Base-by-base conservation (phyloP, 2,113 vertebrate species). In the Rhinoderma darwinii region DNA sequence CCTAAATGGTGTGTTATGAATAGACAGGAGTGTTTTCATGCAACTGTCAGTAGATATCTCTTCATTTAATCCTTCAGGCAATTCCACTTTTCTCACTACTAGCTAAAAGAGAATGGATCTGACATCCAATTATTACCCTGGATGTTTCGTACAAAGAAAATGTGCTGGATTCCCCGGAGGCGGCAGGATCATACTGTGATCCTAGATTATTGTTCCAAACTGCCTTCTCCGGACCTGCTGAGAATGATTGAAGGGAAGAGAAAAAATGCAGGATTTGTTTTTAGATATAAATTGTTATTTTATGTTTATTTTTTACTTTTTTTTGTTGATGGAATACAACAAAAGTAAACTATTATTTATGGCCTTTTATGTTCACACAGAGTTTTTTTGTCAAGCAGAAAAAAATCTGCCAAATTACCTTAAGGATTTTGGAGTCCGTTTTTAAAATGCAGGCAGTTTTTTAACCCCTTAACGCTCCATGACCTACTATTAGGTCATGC, bases 91-190 rank as follows among this genome's bases (percentile, higher is more conserved):
- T 22, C 61, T 80, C 79, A 63, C 66, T 81, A 87, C 79, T 66
- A 59, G 50, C 76, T 72, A 80, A 80, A 86, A 50, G 11, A 86
- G 47, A 87, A 87, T 32, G 68, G 51, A 87, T 61, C 85, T 87
- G 77, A 87, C 85, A 73, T 81, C 35, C 78, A 87, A 82, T 74
- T 82, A 82, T 87, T 87, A 82, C 43, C 61, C 63, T 73, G n/a
- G 35, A 87, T 87, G 77, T 72, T 82, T 81, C 68, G 27, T 61
- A 47, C 66, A 87, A 74, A 73, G 56, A 81, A 20, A 74, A 82
- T 77, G 32, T 81, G 85, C 50, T 87, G 37, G 63, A 59, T 54
- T 56, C 77, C 35, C 85, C 12, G 18, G 51, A 50, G 47, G 37
- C 43, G 61, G 70, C n/a, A 8, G 66, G 66, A 59, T 74, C 77